Evolutionary conservation across 2,888 invertebrate genomes (phyloP).

Genomic region (Drosophila pseudotakahashii): DNA sequence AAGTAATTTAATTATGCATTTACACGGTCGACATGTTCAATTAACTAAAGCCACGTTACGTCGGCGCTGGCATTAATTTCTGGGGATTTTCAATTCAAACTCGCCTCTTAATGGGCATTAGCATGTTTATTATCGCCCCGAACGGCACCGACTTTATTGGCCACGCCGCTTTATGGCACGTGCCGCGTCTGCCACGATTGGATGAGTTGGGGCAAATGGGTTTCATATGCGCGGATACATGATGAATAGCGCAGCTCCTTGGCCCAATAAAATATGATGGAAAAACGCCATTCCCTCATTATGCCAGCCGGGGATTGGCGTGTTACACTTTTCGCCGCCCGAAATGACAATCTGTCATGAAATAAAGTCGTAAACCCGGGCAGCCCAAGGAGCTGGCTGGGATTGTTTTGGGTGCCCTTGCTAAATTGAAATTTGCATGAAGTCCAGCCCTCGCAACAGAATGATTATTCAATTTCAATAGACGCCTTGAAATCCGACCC

Average conservation of each 20-base stretch:
- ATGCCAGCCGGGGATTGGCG: conserved; percentile 65
- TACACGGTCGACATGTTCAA: conserved; percentile 59
- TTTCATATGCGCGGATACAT: conserved; percentile 65
- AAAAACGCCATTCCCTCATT: conserved; percentile 73
- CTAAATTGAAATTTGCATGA: conserved; percentile 72
- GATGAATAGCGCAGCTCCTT: conserved; percentile 54
- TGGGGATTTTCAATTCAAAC: conserved; percentile 56
- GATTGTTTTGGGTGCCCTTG: conserved; percentile 30
- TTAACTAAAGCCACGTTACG: conserved; percentile 55
- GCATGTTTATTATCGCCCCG: conserved; percentile 47
- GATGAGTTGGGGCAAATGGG: conserved; percentile 48
- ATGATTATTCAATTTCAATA: conserved; percentile 70
- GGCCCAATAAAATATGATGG: conserved; percentile 53
- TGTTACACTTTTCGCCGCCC: conserved; percentile 59
- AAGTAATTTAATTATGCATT: conserved; percentile 73
- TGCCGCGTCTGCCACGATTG: conserved; percentile 51
- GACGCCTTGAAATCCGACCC: conserved; percentile 46
- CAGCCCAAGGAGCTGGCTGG: conserved; percentile 33
- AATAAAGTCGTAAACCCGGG: conserved; percentile 70
- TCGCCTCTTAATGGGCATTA: conserved; percentile 61
- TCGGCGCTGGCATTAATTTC: conserved; percentile 38
- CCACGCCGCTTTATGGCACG: conserved; percentile 59
- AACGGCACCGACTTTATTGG: conserved; percentile 59
- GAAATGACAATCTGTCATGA: conserved; percentile 73
- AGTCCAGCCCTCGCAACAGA: conserved; percentile 37